Percentiles rank a stretch among this genome's conserved stretches.
Conservation (phyloP, 2,888 invertebrate species). For the Chrysolina oricalcia region DNA sequence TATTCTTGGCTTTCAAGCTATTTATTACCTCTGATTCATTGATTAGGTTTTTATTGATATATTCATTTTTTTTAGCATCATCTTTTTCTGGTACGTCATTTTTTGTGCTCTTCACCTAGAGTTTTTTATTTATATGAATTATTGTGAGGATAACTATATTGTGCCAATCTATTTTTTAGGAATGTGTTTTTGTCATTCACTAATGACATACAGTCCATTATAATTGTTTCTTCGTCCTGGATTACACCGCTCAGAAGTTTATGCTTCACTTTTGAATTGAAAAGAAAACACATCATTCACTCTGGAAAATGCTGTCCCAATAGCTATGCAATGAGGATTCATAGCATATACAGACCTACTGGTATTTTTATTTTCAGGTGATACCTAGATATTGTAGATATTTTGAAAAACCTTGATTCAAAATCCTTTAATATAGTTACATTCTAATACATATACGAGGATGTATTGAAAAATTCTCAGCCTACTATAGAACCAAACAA, state of each 20-base stretch:
- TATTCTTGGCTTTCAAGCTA: neutral
- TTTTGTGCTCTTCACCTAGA: neutral
- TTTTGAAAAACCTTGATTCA: too few relatives aligned
- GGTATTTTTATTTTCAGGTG: too few relatives aligned
- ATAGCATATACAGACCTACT: too few relatives aligned
- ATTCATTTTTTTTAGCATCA: neutral
- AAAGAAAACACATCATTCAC: too few relatives aligned
- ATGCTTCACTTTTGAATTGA: constrained; percentile 7
- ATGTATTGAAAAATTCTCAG: too few relatives aligned
- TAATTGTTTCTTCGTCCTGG: constrained; percentile 9
- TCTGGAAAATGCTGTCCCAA: too few relatives aligned
- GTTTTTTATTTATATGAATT: neutral
- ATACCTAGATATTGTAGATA: too few relatives aligned
- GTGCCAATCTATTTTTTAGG: constrained; percentile 1
- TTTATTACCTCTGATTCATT: constrained; percentile 8
- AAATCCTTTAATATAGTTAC: too few relatives aligned
- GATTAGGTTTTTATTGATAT: constrained; percentile 1
- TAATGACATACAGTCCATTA: constrained; percentile 14
- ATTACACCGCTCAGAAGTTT: constrained; percentile 7
- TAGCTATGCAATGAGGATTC: too few relatives aligned
- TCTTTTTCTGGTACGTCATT: constrained; percentile 8
- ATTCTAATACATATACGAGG: too few relatives aligned
- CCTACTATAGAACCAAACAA: too few relatives aligned
- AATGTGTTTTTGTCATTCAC: constrained; percentile 17
- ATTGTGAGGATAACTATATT: constrained; percentile 1